Conservation (phyloP, 2,888 invertebrate genomes). For the Thereva unica region DNA sequence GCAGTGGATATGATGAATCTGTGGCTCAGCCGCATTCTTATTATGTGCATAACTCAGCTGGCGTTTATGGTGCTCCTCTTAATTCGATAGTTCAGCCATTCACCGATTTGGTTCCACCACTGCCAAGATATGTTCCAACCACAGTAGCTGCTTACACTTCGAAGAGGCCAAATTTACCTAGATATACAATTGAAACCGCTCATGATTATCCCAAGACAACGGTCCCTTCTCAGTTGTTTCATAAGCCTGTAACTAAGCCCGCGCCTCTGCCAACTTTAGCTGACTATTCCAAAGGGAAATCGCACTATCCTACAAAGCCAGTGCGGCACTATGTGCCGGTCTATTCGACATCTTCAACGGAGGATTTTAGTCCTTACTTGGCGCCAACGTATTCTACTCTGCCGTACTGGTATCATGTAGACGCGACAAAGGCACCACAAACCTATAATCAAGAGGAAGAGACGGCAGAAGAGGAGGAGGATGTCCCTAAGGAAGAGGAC, state of each 20-base stretch:
- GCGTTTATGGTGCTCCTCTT: background rate
- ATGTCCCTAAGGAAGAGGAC: conserved; percentile 7
- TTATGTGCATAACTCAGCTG: no score
- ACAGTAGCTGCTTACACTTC: background rate
- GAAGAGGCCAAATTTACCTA: background rate
- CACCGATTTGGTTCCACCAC: conserved; percentile 4
- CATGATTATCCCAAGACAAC: background rate
- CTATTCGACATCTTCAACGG: conserved; percentile 4
- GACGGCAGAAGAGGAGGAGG: background rate
- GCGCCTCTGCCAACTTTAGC: background rate
- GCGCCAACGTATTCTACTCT: conserved; percentile 2
- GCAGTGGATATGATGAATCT: background rate
- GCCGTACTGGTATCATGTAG: background rate
- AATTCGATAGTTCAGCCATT: conserved; percentile 6
- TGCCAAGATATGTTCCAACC: background rate
- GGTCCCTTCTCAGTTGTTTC: background rate
- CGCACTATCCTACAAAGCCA: conserved; percentile 12
- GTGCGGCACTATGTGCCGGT: conserved; percentile 21
- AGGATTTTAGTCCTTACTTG: background rate
- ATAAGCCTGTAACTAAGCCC: background rate
- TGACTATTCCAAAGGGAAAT: conserved; percentile 4
- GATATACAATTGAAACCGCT: conserved; percentile 6
- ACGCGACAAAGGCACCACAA: background rate
- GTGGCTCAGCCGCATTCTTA: no score
- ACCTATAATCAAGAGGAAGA: background rate